These are phyloP conservation scores for Lithophane ornitopus DNA, from an alignment of 2,888 invertebrate genomes.

Conservation along the genomic window DNA sequence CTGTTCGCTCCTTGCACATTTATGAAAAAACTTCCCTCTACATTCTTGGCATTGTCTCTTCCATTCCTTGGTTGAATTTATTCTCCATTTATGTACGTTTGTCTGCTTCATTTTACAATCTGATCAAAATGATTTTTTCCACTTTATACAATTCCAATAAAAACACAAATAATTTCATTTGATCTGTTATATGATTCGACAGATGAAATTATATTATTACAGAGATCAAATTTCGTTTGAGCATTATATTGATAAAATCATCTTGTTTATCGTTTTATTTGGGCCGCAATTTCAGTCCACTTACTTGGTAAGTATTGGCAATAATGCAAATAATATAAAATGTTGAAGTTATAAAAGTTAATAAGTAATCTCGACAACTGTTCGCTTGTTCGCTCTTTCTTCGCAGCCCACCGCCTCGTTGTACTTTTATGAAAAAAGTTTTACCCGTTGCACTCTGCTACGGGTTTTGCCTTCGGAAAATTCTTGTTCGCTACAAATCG, in stretches of 20 bases:
- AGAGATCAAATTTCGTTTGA: conserved; percentile 38
- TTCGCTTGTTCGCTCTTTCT: conserved; percentile 83
- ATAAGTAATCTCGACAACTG: conserved; percentile 86
- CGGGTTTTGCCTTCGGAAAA: conserved; percentile 76
- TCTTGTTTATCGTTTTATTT: conserved; percentile 35
- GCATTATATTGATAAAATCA: conserved; percentile 29
- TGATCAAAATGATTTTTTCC: conserved; percentile 17
- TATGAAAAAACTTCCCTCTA: conserved; percentile 89
- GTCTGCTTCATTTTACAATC: conserved; percentile 42
- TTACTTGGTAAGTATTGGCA: conserved; percentile 56
- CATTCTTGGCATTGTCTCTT: conserved; percentile 85
- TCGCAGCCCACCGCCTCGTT: conserved; percentile 81
- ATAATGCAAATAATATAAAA: conserved; percentile 76
- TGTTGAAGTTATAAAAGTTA: conserved; percentile 85
- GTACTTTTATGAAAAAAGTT: conserved; percentile 90
- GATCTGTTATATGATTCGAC: conserved; percentile 23
- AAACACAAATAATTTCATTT: conserved; percentile 18
- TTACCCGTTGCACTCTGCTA: conserved; percentile 81
- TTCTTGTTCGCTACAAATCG: conserved; percentile 74
- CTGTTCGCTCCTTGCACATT: conserved; percentile 86
- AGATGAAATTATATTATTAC: conserved; percentile 43
- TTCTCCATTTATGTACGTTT: conserved; percentile 64
- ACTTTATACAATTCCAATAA: conserved; percentile 26
- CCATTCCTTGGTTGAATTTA: conserved; percentile 67
- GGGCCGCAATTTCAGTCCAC: conserved; percentile 23